These are phyloP conservation scores for Danio aesculapii DNA, from an alignment of 2,797 vertebrate species.

Conservation along the genomic window DNA sequence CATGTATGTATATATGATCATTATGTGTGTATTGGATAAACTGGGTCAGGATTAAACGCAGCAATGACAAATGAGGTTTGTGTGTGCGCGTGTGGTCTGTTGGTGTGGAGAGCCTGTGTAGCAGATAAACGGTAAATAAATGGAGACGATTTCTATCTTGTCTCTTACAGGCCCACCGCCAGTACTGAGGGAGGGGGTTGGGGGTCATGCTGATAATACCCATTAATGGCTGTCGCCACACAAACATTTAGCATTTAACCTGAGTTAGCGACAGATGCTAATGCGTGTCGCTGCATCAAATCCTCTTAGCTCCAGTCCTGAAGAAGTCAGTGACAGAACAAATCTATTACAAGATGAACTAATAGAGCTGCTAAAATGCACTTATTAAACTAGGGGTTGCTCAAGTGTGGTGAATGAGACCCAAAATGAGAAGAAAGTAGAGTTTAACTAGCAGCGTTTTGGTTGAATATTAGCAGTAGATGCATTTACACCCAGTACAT, in stretches of 20 bases:
- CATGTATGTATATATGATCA: no score
- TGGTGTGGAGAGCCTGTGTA: conserved; percentile 51
- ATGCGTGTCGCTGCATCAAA: conserved; percentile 34
- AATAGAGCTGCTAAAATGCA: no score
- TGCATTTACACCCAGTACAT: no score
- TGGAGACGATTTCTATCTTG: conserved; percentile 76
- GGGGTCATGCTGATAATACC: conserved; percentile 71
- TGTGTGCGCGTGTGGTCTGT: conserved; percentile 54
- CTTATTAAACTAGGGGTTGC: not conserved
- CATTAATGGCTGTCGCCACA: conserved; percentile 72
- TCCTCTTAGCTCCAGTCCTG: not conserved
- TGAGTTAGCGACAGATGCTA: conserved; percentile 50
- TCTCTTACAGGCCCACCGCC: conserved; percentile 69
- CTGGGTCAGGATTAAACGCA: not conserved
- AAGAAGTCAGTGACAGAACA: not conserved
- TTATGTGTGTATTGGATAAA: not conserved
- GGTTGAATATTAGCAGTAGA: not conserved
- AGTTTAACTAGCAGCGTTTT: not conserved
- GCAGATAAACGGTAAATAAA: conserved; percentile 70
- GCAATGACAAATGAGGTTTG: conserved; percentile 26
- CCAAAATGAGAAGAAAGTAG: not conserved
- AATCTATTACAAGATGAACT: not conserved
- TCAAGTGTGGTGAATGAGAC: not conserved
- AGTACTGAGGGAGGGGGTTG: conserved; percentile 60
- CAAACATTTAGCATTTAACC: conserved; percentile 76